Base-by-base conservation (phyloP, 2,888 invertebrate species). In the Hypolimnas misippus region DNA sequence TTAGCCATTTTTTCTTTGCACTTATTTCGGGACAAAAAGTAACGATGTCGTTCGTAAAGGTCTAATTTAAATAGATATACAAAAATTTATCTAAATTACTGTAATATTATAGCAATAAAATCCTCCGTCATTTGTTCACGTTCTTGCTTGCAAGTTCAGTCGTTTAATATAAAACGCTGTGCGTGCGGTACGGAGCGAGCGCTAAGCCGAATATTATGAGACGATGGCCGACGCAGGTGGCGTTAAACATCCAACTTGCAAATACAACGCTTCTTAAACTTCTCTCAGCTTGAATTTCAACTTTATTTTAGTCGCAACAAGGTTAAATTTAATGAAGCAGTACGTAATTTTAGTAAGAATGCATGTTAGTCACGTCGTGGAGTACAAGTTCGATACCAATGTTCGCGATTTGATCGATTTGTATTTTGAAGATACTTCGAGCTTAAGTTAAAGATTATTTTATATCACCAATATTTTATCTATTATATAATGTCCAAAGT, bases 151-250 rank as follows among this genome's bases (percentile, higher is more conserved):
- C 54, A 62, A 66, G 79, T 77, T 76, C 74, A 76, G 75, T 73
- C 73, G 76, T 77, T 76, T 74, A 76, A 79, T 78, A 78, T 74
- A 72, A 74, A 67, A 70, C 57, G 67, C 66, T 57, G 62, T 57
- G 72, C 74, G 70, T 72, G 76, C 67, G 75, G 67, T 67, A 67
- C 51, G 63, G 61, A 57, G 67, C 60, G 62, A 76, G 81, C 78
- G 90, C 86, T 92, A 92, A 92, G 92, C 92, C 87, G 92, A 92
- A 92, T 92, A 92, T 92, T 92, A 92, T 92, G 92, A 92, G 92
- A 82, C 81, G 84, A 88, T 86, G 75, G 87, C 77, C 80, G 84
- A 63, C 81, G 73, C 90, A 90, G 92, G 92, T 92, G 92, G 83
- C 73, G 89, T 81, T 89, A 92, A 91, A 86, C 84, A 84, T 84